phyloP scores from a whole-genome alignment of 2,113 vertebrate species.

The Glaucidium brasilianum region DNA sequence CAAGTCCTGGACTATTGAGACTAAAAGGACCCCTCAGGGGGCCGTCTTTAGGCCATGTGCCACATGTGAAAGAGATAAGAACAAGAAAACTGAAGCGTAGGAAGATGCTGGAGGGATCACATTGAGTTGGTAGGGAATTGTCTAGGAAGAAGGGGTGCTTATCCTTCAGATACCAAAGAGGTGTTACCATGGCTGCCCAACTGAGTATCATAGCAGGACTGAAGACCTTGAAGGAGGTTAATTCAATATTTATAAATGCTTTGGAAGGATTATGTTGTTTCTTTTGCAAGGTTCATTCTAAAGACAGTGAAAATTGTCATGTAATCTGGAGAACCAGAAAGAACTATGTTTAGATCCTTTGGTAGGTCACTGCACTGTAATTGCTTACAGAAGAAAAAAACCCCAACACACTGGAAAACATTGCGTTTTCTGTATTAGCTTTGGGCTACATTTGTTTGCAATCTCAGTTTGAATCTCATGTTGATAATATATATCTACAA shows the following conservation, averaged over 20 bases:
- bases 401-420: accelerated
- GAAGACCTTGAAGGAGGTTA: not conserved
- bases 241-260: not conserved
- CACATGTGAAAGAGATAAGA: not conserved
- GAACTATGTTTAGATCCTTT: not conserved
- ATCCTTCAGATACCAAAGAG: not conserved
- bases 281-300: not conserved
- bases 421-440: not conserved
- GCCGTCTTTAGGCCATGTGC: not conserved
- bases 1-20: not conserved
- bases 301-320: not conserved
- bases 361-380: not conserved
- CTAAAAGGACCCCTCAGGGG: not conserved
- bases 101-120: not conserved
- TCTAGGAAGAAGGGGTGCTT: not conserved
- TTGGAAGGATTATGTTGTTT: not conserved
- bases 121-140: not conserved
- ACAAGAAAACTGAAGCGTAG: not conserved
- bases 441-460: not conserved
- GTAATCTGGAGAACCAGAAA: not conserved
- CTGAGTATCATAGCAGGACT: not conserved
- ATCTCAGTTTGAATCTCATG: not conserved
- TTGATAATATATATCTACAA: not conserved
- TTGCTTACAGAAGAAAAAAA: not conserved
- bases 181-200: not conserved